Conservation (phyloP, 53 echinoderm and acorn worm genomes). For the Luidia sarsii region DNA sequence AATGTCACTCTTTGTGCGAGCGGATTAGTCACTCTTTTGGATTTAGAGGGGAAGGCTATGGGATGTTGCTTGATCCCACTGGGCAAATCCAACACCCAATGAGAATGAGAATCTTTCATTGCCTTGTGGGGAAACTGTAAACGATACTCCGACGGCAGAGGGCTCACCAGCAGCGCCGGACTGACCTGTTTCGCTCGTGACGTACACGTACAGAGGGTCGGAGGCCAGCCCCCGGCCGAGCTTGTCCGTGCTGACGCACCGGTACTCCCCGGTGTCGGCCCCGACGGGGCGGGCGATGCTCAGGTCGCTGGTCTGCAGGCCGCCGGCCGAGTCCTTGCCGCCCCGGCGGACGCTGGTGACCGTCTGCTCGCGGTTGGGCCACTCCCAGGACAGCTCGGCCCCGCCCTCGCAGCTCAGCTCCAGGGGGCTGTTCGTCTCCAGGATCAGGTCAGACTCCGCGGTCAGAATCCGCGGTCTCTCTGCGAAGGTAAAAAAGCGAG, state of each 20-base stretch:
- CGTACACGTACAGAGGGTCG: slow-evolving; percentile 57
- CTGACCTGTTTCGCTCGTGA: slow-evolving; percentile 43
- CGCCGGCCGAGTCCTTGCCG: not conserved
- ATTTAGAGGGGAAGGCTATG: too few relatives aligned
- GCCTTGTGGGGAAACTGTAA: too few relatives aligned
- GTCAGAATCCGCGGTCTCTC: slow-evolving; percentile 29
- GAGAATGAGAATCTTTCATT: too few relatives aligned
- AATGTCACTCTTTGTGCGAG: too few relatives aligned
- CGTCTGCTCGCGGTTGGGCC: not conserved
- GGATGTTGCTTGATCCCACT: too few relatives aligned
- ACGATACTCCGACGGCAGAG: too few relatives aligned
- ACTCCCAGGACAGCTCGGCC: slow-evolving; percentile 28
- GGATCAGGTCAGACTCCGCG: not conserved
- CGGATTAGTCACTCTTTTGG: too few relatives aligned
- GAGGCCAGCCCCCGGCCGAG: not conserved
- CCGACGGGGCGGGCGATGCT: slow-evolving; percentile 11
- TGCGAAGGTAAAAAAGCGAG: too few relatives aligned
- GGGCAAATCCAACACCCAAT: too few relatives aligned
- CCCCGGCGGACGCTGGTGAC: not conserved
- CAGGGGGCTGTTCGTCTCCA: slow-evolving; percentile 3
- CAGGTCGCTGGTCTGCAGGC: slow-evolving; percentile 41
- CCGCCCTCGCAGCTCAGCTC: slow-evolving; percentile 50
- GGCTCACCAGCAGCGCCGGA: too few relatives aligned
- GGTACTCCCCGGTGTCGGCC: slow-evolving; percentile 69
- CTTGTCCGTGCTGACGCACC: slow-evolving; percentile 43